Evolutionary conservation across 1,140 invertebrate genomes (phyloP).

Genomic region (Rhyzopertha dominica): DNA sequence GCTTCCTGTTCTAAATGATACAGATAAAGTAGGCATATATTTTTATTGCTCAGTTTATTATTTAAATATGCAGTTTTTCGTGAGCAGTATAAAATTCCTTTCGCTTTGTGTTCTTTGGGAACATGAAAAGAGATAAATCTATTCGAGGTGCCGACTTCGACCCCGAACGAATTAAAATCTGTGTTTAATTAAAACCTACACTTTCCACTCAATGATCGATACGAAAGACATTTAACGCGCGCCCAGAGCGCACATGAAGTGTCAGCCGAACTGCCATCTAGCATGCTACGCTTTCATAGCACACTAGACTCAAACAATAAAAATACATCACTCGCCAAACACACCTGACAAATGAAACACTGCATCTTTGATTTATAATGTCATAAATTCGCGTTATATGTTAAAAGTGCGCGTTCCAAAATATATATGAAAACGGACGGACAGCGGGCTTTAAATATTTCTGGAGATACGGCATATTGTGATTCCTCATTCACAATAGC

Average conservation of each 20-base stretch:
- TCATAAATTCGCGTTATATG: conserved; percentile 37
- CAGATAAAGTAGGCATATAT: too few species aligned
- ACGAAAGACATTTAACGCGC: conserved; percentile 31
- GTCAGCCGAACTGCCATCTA: conserved; percentile 34
- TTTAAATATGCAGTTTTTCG: too few species aligned
- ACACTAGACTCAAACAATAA: conserved; percentile 38
- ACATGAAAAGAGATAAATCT: too few species aligned
- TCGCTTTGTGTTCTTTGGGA: too few species aligned
- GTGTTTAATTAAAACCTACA: conserved; percentile 30
- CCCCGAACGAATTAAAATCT: conserved; percentile 24
- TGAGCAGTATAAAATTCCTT: too few species aligned
- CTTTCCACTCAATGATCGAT: conserved; percentile 27
- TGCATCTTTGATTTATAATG: conserved; percentile 41
- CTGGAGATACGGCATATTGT: too few species aligned
- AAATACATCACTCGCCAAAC: conserved; percentile 42
- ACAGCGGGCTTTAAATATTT: too few species aligned
- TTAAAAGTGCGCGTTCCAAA: conserved; percentile 34
- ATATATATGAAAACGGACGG: conserved; percentile 36
- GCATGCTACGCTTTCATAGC: conserved; percentile 30
- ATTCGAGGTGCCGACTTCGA: too few species aligned
- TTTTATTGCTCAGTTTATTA: too few species aligned
- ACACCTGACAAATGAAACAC: conserved; percentile 44
- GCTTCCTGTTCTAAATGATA: too few species aligned
- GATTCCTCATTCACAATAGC: too few species aligned
- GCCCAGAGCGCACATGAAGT: conserved; percentile 18